Evolutionary conservation across 2,888 invertebrate genomes (phyloP), one percentile per base, ranked within the genome.

Genomic region (Microplitis manilae): DNA sequence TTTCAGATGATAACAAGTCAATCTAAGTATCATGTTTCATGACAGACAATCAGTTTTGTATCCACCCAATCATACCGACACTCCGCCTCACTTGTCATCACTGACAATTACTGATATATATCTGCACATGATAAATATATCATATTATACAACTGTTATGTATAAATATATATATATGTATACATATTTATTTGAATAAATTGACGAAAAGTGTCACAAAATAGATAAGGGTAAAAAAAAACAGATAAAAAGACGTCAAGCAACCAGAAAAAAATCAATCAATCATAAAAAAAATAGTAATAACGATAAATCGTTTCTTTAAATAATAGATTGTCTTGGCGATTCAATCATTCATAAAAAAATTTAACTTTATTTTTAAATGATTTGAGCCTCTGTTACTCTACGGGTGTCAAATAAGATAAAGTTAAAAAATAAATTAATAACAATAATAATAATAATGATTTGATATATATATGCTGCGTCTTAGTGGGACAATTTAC

Each of bases 1-100:
- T 79, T 75, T 71, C 17, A 13, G 8, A 73, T 77, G 69, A 80
- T 76, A 74, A 77, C 78, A 74, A 73, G 72, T 78, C 80, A 79
- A 81, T 81, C 77, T 77, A 15, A 78, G 73, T 72, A 75, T 65
- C 68, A 80, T 62, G 62, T 62, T n/a, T 62, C 62, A 62, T 62
- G 4, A 62, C 62, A 15, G n/a, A 62, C 62, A 62, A 62, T 62
- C 62, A 62, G 76, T 70, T 71, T 80, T 65, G 71, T 77, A 61
- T 77, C 68, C 77, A 75, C 68, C 79, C 77, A 79, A 80, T 80
- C 77, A 74, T 68, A 70, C 65, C 77, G 75, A 76, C 75, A 60
- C 73, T 62, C 73, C 62, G 64, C 30, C 13, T 62, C 8, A 79
- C 77, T 73, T 62, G 62, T 62, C 67, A 61, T 75, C 78, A 75